These are phyloP conservation scores for Ips typographus DNA, from an alignment of 1,140 invertebrate species.

Conservation along the genomic window DNA sequence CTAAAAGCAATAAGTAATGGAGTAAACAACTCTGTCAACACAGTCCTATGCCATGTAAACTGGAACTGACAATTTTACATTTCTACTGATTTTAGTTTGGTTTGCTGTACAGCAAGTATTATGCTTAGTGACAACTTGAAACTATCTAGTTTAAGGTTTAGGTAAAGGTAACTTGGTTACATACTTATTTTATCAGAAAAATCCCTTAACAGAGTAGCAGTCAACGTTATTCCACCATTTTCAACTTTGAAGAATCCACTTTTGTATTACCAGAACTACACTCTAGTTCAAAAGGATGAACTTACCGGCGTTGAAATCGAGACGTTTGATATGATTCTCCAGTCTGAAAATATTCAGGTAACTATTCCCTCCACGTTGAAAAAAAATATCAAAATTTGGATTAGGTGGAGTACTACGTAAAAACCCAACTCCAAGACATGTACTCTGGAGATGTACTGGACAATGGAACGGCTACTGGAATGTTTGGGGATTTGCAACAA, in stretches of 20 bases:
- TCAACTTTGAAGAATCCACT: neutral
- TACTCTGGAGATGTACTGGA: neutral
- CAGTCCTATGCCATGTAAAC: too few species aligned
- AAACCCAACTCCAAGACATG: neutral
- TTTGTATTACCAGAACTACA: neutral
- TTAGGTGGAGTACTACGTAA: constrained; percentile 1
- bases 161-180: too few species aligned
- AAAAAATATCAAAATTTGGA: neutral
- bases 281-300: neutral
- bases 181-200: neutral
- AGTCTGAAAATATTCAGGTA: neutral
- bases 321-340: neutral
- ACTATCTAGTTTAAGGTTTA: too few species aligned
- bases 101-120: too few species aligned
- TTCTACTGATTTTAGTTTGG: too few species aligned
- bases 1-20: too few species aligned
- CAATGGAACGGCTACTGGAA: neutral
- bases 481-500: constrained; percentile 1
- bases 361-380: neutral
- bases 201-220: neutral
- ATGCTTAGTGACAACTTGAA: too few species aligned
- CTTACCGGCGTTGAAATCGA: constrained; percentile 1
- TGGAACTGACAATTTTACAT: too few species aligned
- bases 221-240: constrained; percentile 6
- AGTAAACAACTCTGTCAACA: too few species aligned